phyloP scores from a whole-genome alignment of 2,888 invertebrate genomes.

The Megastigmus dorsalis region DNA sequence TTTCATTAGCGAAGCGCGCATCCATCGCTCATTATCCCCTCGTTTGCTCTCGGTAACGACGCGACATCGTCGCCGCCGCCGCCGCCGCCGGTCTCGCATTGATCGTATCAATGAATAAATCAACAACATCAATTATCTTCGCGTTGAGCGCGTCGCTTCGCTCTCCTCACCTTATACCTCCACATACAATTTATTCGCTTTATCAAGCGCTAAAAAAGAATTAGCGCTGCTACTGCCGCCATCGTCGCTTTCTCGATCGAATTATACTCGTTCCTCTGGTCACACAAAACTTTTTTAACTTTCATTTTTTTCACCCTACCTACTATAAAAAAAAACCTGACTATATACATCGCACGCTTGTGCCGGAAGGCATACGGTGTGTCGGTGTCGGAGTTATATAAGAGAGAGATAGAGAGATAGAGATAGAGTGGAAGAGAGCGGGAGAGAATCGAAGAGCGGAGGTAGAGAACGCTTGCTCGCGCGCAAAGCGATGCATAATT shows the following conservation, averaged over 20 bases:
- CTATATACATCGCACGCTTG: too few relatives aligned
- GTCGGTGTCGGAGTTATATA: too few relatives aligned
- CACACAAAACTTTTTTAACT: slow-evolving; percentile 23
- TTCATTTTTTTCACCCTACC: not conserved
- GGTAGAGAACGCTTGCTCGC: not conserved
- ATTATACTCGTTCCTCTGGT: slow-evolving; percentile 28
- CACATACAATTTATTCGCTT: slow-evolving; percentile 14
- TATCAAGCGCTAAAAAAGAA: slow-evolving; percentile 25
- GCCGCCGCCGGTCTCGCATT: slow-evolving; percentile 55
- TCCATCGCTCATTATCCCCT: too few relatives aligned
- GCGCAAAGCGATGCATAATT: slow-evolving; percentile 64
- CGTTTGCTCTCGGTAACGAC: too few relatives aligned
- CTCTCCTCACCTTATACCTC: not conserved
- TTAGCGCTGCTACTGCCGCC: too few relatives aligned
- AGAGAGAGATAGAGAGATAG: slow-evolving; percentile 2
- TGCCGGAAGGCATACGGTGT: too few relatives aligned
- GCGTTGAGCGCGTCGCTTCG: not conserved
- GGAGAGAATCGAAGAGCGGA: not conserved
- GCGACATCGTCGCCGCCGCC: slow-evolving; percentile 56
- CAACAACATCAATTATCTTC: slow-evolving; percentile 15
- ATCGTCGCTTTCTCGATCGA: slow-evolving; percentile 10
- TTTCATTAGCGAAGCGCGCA: too few relatives aligned
- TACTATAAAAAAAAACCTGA: too few relatives aligned
- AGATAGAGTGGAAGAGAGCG: slow-evolving; percentile 6
- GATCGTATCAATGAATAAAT: slow-evolving; percentile 3